Base-by-base conservation (phyloP, 2,888 invertebrate species). In the Fragum fragum region DNA sequence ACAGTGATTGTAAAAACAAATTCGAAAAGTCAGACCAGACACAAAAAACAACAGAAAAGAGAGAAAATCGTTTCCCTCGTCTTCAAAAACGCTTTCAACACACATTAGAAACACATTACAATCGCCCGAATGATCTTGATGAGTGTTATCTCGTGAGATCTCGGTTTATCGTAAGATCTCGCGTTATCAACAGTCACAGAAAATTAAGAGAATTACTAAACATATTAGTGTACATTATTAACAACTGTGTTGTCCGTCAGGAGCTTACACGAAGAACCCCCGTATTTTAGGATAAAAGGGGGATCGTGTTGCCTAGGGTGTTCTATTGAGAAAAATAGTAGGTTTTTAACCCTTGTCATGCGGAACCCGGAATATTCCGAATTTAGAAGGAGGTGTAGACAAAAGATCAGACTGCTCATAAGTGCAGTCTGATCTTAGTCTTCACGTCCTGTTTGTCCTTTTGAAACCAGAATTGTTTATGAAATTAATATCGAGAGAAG, bases 131-230 rank as follows among this genome's bases (percentile, higher is more conserved):
- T 39, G 61, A 74, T 78, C 66, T 61, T 61, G 73, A 66, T 61
- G 68, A 63, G 32, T 21, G 63, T 83, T 83, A 83, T 83, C 83
- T 71, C 73, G 73, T 70, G 32, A 63, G 28, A 83, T 83, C 83
- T 79, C 32, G 29, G 28, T 72, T 79, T 79, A 83, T 83, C 83
- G 71, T 42, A 14, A 69, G 55, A 83, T 83, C 83, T 77, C 71
- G 59, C 79, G 29, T 74, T 80, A 83, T 77, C 79, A 77, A 79
- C 79, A 74, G 79, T 83, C 76, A 80, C 79, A 80, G 79, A 74
- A 74, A 83, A 83, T 83, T 80, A 76, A 83, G 77, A 79, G 77
- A 83, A 83, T 83, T 83, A 80, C 83, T 68, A 55, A 83, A 80
- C 79, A 79, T 73, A 79, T 83, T 73, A 83, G 76, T 73, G 79